Evolutionary conservation across 2,888 invertebrate genomes (phyloP).

Genomic region (Allacma fusca): DNA sequence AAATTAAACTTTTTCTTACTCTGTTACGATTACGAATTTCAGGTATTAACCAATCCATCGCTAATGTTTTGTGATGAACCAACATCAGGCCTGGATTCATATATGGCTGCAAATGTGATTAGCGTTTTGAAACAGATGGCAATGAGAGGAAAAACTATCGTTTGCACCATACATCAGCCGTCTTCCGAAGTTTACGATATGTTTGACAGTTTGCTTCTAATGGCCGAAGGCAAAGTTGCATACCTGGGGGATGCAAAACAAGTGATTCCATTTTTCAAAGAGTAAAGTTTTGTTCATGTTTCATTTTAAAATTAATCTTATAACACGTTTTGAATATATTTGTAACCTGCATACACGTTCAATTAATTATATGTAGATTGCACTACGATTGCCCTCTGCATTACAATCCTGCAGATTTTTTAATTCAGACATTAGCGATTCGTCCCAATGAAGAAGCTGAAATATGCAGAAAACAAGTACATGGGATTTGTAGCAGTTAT

Average conservation of each 20-base stretch:
- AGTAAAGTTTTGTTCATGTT: neutral
- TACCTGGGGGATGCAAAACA: conserved; percentile 64
- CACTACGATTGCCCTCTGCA: conserved; percentile 81
- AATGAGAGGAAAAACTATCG: conserved; percentile 83
- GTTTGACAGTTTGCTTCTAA: conserved; percentile 86
- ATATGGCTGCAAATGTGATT: conserved; percentile 94
- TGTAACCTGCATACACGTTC: no score
- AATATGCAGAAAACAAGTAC: conserved; percentile 84
- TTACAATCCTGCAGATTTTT: conserved; percentile 94
- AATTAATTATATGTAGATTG: no score
- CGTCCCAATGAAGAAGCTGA: conserved; percentile 86
- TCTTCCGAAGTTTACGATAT: conserved; percentile 84
- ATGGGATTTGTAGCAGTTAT: conserved; percentile 70
- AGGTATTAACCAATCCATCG: conserved; percentile 92
- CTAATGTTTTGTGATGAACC: conserved; percentile 93
- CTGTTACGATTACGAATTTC: conserved; percentile 39
- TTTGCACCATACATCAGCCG: conserved; percentile 95
- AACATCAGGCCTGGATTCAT: conserved; percentile 94
- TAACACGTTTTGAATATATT: no score
- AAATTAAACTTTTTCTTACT: no score
- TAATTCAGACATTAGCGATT: conserved; percentile 85
- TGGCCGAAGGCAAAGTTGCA: conserved; percentile 91
- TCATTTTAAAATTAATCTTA: neutral
- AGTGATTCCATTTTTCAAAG: conserved; percentile 62
- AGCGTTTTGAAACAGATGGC: conserved; percentile 68